Conservation (phyloP, 2,888 invertebrate species). For the Orthosia incerta region DNA sequence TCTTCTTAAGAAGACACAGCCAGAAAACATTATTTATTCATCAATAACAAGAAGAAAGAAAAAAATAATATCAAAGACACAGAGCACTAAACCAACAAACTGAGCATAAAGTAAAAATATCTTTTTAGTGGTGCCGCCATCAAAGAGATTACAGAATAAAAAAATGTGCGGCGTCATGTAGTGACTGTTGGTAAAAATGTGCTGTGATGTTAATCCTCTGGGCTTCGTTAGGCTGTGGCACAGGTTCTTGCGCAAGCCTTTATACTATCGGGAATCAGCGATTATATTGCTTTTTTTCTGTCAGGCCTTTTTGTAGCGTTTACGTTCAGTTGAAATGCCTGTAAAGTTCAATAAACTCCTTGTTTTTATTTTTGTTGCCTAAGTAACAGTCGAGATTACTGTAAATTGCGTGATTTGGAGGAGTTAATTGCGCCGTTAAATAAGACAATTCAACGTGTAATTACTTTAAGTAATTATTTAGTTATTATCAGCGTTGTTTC, state of each 20-base stretch:
- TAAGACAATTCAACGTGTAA: constrained; percentile 17
- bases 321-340: not conserved
- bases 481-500: constrained; percentile 12
- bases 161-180: constrained; percentile 63
- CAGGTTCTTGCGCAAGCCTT: constrained; percentile 39
- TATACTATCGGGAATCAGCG: constrained; percentile 57
- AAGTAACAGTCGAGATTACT: constrained; percentile 9
- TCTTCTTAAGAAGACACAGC: constrained; percentile 23
- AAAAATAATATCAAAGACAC: constrained; percentile 56
- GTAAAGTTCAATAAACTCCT: constrained; percentile 32
- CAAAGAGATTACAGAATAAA: constrained; percentile 73
- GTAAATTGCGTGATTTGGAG: constrained; percentile 23
- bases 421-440: constrained; percentile 34
- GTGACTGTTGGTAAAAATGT: constrained; percentile 58
- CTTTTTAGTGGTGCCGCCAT: constrained; percentile 71
- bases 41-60: constrained; percentile 38
- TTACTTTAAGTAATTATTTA: constrained; percentile 9
- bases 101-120: constrained; percentile 60
- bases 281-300: constrained; percentile 41
- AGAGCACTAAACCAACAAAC: constrained; percentile 52
- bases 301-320: constrained; percentile 20
- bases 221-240: constrained; percentile 59
- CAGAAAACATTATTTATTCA: constrained; percentile 46
- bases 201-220: constrained; percentile 67
- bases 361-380: constrained; percentile 23